phyloP scores from a whole-genome alignment of 1,140 invertebrate genomes.

The Aradophagus sp. region DNA sequence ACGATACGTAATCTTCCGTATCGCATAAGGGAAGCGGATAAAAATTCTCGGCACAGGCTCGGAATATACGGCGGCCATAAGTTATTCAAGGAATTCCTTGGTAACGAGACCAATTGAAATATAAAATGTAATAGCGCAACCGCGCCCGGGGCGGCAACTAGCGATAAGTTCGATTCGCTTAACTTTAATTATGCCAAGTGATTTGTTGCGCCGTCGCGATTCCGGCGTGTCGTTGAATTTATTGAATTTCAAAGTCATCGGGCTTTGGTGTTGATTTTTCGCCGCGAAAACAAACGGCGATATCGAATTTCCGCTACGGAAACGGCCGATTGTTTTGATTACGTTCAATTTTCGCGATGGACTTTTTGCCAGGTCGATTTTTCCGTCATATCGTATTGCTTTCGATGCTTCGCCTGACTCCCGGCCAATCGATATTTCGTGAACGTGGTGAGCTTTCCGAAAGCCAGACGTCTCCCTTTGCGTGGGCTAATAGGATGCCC shows the following conservation, averaged over 20 bases:
- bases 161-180: slow-evolving; percentile 39
- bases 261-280: slow-evolving; percentile 25
- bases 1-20: slow-evolving; percentile 26
- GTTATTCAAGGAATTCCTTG: slow-evolving; percentile 46
- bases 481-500: slow-evolving; percentile 40
- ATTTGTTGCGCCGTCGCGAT: too few species aligned
- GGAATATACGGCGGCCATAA: slow-evolving; percentile 35
- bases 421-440: slow-evolving; percentile 35
- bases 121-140: slow-evolving; percentile 48
- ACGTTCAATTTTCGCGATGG: slow-evolving; percentile 35
- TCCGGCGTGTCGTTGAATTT: too few species aligned
- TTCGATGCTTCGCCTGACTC: slow-evolving; percentile 10
- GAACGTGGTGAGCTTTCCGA: slow-evolving; percentile 48
- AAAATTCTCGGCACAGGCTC: slow-evolving; percentile 31
- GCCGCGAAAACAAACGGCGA: too few species aligned
- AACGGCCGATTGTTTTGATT: slow-evolving; percentile 24
- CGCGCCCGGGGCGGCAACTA: slow-evolving; percentile 29
- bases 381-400: slow-evolving; percentile 1
- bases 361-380: slow-evolving; percentile 17
- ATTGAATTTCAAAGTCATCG: too few species aligned
- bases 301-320: too few species aligned
- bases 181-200: slow-evolving; percentile 43
- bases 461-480: slow-evolving; percentile 48
- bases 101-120: slow-evolving; percentile 50
- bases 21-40: slow-evolving; percentile 30